Evolutionary conservation across 2,113 vertebrate species (phyloP), one percentile per base, ranked within the genome.

Genomic region (Lampris incognitus): DNA sequence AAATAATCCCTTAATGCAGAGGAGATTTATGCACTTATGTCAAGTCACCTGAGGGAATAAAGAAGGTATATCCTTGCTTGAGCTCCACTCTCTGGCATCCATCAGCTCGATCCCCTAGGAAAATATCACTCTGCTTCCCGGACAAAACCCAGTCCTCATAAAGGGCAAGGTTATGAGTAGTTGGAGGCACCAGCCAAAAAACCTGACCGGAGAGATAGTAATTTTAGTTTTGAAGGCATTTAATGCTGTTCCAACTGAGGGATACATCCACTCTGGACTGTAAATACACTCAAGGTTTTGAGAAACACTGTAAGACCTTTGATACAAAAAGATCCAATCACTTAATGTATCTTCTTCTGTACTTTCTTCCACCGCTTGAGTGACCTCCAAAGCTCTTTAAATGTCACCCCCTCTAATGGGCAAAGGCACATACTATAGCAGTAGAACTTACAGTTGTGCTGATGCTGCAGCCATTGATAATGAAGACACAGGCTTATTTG

Each of bases 121-220:
- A 99, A 87, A 99, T 87, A 84, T 99, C 98, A 5, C 96, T 98
- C 90, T 99, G 98, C 69, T 99, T 99, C 76, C 98, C 97, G 9
- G 97, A 98, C 72, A 99, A 93, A 66, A 98, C 97, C 98, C 97
- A 99, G 93, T 99, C 96, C 89, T 99, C 97, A n/a, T 98, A 99
- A 69, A 99, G 94, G 24, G 96, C 95, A 68, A 99, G 94, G 87
- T 99, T 99, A 88, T 96, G 94, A 79, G 95, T 85, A 66, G 96
- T 98, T 9, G 98, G 98, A 1, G 98, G 98, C 81, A 99, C 97
- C 83, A 99, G 93, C 98, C 98, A 99, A 83, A 99, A 99, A 74
- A 99, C 96, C 98, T 99, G 88, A 76, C 24, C 24, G 82, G 72
- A 83, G 83, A 87, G 39, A 62, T n/a, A 66, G 6, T 49, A 9